phyloP scores from a whole-genome alignment of 2,888 invertebrate species.

The Ectobius pallidus region DNA sequence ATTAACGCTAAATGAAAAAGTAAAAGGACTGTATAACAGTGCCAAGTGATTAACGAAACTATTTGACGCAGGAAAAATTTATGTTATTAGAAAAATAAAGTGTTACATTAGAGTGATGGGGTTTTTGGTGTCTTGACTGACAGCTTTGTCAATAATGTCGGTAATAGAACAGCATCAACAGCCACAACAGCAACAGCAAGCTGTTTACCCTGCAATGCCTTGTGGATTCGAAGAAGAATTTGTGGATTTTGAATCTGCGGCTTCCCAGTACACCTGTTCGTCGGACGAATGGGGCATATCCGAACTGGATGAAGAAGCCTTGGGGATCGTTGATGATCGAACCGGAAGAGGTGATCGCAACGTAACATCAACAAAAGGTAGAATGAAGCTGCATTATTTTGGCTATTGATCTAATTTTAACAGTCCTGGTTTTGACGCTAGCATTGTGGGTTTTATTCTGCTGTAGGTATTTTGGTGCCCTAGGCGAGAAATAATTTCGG shows the following conservation, averaged over 20 bases:
- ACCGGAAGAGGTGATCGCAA: not conserved
- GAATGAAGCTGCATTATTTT: too few species aligned
- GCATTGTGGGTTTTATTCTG: too few species aligned
- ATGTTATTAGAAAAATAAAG: too few species aligned
- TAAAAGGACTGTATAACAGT: too few species aligned
- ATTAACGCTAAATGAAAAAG: too few species aligned
- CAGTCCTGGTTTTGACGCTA: too few species aligned
- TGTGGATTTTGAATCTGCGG: conserved; percentile 41
- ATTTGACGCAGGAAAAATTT: too few species aligned
- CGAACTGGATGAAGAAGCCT: conserved; percentile 38
- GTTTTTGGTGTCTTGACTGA: conserved; percentile 13
- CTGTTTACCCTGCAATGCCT: conserved; percentile 4
- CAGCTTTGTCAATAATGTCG: not conserved
- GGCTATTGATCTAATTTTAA: too few species aligned
- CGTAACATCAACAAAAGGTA: conserved; percentile 19
- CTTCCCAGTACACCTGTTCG: conserved; percentile 32
- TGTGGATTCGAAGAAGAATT: conserved; percentile 35
- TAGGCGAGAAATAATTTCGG: too few species aligned
- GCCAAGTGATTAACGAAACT: too few species aligned
- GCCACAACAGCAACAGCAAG: not conserved
- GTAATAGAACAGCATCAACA: not conserved
- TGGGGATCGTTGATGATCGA: conserved; percentile 26
- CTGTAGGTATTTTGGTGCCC: too few species aligned
- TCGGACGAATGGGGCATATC: conserved; percentile 38
- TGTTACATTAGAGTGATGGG: conserved; percentile 4